Evolutionary conservation across 2,888 invertebrate species (phyloP), one percentile per base, ranked within the genome.

Genomic region (Halocaridina rubra): DNA sequence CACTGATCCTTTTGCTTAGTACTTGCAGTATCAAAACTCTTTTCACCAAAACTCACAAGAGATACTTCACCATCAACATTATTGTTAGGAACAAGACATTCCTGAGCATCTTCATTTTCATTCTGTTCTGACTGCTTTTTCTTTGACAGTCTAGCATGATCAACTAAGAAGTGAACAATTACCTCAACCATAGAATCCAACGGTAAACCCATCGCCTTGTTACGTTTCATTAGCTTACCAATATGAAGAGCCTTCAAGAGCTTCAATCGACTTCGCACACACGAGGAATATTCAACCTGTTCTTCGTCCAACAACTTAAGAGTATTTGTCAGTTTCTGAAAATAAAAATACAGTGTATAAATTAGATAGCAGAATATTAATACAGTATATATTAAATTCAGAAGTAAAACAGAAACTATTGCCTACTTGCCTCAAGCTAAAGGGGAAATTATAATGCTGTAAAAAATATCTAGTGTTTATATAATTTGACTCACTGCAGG

Each of bases 151-250:
- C 46, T 33, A 13, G 57, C 71, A 57, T 80, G 80, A 4, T 22
- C 30, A 10, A 80, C 53, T 53, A 80, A 32, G 71, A 80, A 80
- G 57, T 69, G 69, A 13, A 80, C 80, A 46, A 80, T 80, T 19
- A 80, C 57, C n/a, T 80, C 80, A 1, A 80, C 30, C 80, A 80
- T 80, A 16, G 80, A 69, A 13, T 80, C 69, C 29, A 80, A 24
- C 4, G 24, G 19, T 24, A 32, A 32, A 10, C 29, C 71, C 13
- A n/a, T 30, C 22, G 53, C 27, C 33, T 80, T 80, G 57, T 80
- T 80, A 57, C 80, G 71, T 24, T 80, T 80, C 53, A 80, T 29
- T 5, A 80, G 80, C n/a, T 53, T 39, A 4, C 80, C 59, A 71
- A 80, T 80, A n/a, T 71, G 80, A 1, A 80, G 71, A 22, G 67